Evolutionary conservation across 2,888 invertebrate genomes (phyloP), one percentile per base, ranked within the genome.

Genomic region (Eristalis tenax): DNA sequence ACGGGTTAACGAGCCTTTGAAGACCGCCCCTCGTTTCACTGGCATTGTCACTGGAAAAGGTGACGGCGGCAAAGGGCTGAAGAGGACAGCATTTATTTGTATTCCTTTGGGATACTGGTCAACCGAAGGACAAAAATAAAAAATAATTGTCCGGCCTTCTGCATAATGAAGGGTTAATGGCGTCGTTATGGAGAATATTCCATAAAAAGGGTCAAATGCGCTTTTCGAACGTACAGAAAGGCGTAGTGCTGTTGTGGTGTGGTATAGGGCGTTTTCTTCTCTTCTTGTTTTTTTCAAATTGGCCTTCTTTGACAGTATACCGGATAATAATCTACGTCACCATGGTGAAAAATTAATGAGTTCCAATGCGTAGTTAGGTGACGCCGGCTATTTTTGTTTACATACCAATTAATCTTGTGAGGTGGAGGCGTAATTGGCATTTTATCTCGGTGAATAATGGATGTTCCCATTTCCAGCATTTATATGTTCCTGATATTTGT

Each of bases 111-210:
- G 73, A 76, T 59, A 61, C 57, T 69, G 77, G 59, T 77, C 81
- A 77, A 77, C 73, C 68, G 57, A 77, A 77, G 76, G 66, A 73
- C 64, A 77, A 43, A 77, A 77, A 73, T 77, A 81, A 76, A 81
- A 76, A 74, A 77, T 80, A 74, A 85, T 85, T 77, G 77, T 81
- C 69, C 40, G 50, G 64, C 56, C 77, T 85, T 85, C 78, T 69
- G 65, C 56, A 61, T 85, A 78, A 82, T 85, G 76, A 76, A 82
- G 81, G 77, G 77, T 77, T 81, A 81, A 77, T 85, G 73, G 63
- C 81, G 69, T 77, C 81, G 64, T 59, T 81, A 77, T 68, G 69
- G 43, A 70, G 61, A 81, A 63, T 56, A 74, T 80, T 74, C 59
- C 69, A 73, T 18, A 68, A 76, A 81, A 28, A 32, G 63, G 71